These are phyloP conservation scores for Trachelus tabidus DNA, from an alignment of 2,888 invertebrate genomes.

Conservation along the genomic window DNA sequence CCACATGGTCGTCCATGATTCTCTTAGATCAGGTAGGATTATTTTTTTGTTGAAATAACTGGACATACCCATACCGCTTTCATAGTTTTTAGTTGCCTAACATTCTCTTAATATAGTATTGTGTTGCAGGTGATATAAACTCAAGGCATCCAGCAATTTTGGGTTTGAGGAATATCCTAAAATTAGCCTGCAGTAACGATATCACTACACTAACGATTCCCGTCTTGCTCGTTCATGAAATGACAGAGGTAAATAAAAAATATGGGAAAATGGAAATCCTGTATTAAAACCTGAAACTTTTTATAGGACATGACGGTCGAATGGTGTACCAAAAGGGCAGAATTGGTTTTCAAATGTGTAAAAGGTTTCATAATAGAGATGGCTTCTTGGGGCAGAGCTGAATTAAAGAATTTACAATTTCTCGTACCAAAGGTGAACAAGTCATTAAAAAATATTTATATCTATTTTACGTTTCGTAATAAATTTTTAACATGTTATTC, in stretches of 20 bases:
- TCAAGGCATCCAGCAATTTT: constrained; percentile 96
- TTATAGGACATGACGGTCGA: constrained; percentile 91
- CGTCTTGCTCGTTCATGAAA: constrained; percentile 90
- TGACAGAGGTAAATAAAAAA: constrained; percentile 81
- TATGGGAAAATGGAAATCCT: constrained; percentile 1
- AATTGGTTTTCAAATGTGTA: constrained; percentile 97
- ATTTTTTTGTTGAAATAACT: not conserved
- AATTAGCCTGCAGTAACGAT: constrained; percentile 95
- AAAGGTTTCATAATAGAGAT: constrained; percentile 99
- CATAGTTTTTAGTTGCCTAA: not conserved
- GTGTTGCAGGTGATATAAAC: constrained; percentile 83
- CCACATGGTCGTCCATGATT: constrained; percentile 93
- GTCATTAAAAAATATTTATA: constrained; percentile 10
- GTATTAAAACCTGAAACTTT: constrained; percentile 10
- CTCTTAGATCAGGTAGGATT: constrained; percentile 67
- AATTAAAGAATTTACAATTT: constrained; percentile 88
- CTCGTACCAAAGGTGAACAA: constrained; percentile 79
- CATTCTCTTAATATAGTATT: constrained; percentile 43
- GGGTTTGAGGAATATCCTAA: constrained; percentile 93
- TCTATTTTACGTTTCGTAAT: constrained; percentile 12
- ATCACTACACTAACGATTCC: constrained; percentile 94
- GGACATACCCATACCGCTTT: not conserved
- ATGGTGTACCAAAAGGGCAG: constrained; percentile 97
- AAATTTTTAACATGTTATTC: not conserved
- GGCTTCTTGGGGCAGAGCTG: constrained; percentile 91